Evolutionary conservation across 2,888 invertebrate species (phyloP).

Genomic region (Cenopis cana): DNA sequence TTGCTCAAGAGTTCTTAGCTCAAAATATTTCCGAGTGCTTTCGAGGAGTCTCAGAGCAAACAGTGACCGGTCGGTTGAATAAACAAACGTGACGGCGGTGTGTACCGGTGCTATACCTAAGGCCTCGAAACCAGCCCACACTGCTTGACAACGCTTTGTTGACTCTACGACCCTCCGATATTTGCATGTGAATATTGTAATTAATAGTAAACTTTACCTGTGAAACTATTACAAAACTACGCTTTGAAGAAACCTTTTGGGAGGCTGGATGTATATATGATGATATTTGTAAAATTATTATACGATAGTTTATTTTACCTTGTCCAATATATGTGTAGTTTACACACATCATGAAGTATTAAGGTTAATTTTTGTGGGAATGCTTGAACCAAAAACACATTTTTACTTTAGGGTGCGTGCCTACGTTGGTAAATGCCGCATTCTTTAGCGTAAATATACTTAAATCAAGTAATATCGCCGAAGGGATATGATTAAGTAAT

Average conservation of each 20-base stretch:
- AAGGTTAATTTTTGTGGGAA: not conserved
- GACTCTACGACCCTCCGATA: conserved; percentile 69
- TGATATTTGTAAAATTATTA: not conserved
- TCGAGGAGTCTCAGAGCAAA: conserved; percentile 76
- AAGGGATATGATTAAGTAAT: conserved; percentile 29
- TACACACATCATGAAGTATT: conserved; percentile 3
- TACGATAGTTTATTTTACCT: not conserved
- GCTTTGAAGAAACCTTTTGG: not conserved
- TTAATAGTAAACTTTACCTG: conserved; percentile 53
- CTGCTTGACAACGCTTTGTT: conserved; percentile 69
- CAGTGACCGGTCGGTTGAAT: conserved; percentile 80
- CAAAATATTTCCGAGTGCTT: conserved; percentile 78
- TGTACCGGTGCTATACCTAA: conserved; percentile 53
- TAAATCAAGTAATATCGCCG: conserved; percentile 20
- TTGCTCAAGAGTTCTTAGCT: conserved; percentile 67
- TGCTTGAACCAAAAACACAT: not conserved
- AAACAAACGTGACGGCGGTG: conserved; percentile 69
- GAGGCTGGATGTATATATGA: not conserved
- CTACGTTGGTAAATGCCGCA: conserved; percentile 8
- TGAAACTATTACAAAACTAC: conserved; percentile 35
- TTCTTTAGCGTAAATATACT: conserved; percentile 14
- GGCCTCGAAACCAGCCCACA: conserved; percentile 70
- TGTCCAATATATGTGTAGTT: not conserved
- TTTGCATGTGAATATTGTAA: conserved; percentile 76
- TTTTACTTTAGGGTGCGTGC: conserved; percentile 18